Base-by-base conservation (phyloP, 2,888 invertebrate species). In the Kuschelorhynchus macadamiae region DNA sequence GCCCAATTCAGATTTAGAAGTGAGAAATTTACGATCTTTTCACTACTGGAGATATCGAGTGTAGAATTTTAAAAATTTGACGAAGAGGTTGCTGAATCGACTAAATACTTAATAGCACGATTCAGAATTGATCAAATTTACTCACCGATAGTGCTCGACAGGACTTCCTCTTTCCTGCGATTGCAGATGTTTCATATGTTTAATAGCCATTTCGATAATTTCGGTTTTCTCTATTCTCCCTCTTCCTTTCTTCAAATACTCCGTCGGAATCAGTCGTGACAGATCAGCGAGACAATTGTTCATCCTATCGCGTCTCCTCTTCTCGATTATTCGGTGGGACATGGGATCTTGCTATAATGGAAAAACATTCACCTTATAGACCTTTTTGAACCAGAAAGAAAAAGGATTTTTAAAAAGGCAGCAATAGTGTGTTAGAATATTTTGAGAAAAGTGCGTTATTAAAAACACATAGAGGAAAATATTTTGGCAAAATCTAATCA, bases 261-360 rank as follows among this genome's bases (percentile, higher is more conserved):
- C 94, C 0, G 95, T 91, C 0, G 97, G 98, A 71, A 98, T 96
- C 56, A 98, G 89, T 36, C 96, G 89, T 57, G 96, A 96, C 25
- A 98, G 88, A 83, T 97, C 96, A 0, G 96, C 96, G 66, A 98
- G 85, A 81, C 97, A 97, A 84, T 96, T 97, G 86, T 98, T 98
- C 97, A 98, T 98, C 60, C 97, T 90, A 84, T 98, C 97, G 18
- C 98, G 87, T 32, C 97, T 88, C 47, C 97, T 88, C 83, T 98
- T 98, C 85, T 98, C 97, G 72, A 98, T 98, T 75, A 98, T 96
- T 66, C 97, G 91, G 83, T 97, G 97, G n/a, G 97, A 97, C 90
- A 96, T 89, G 49, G 97, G 97, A 83, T 97, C 97, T 95, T 97
- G 92, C 89, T 92, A 84, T 44, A 76, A 75, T 71, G 69, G 71